Conservation (phyloP, 2,888 invertebrate genomes). For the Oithona nana region DNA sequence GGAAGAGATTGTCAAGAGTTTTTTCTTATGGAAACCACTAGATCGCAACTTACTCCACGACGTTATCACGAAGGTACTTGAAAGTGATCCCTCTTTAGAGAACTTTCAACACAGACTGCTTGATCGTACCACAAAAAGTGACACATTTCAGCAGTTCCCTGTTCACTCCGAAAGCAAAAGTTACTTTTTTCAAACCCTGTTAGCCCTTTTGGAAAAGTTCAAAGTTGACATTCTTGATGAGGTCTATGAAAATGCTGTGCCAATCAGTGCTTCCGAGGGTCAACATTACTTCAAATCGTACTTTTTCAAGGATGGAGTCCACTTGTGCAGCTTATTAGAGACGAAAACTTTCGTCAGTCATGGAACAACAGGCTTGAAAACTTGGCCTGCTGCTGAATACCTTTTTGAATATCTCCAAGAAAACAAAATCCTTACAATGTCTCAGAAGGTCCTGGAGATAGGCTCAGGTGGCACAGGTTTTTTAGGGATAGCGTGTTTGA, state of each 20-base stretch:
- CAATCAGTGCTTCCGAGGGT: too few species aligned
- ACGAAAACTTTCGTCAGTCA: not conserved
- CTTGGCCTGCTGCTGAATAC: not conserved
- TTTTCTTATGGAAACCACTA: not conserved
- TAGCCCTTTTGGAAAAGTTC: too few species aligned
- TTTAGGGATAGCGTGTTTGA: not conserved
- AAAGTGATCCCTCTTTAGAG: too few species aligned
- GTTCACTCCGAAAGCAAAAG: not conserved
- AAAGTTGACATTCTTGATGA: too few species aligned
- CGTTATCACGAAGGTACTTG: too few species aligned
- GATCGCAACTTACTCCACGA: too few species aligned
- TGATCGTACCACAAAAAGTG: not conserved
- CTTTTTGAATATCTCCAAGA: not conserved
- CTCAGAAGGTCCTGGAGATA: not conserved
- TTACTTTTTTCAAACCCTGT: too few species aligned
- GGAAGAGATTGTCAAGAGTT: not conserved
- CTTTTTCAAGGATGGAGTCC: not conserved
- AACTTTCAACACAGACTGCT: not conserved
- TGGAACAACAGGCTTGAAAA: constrained; percentile 7
- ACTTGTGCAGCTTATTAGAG: not conserved
- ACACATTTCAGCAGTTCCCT: not conserved
- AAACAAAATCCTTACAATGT: not conserved
- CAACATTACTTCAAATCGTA: too few species aligned
- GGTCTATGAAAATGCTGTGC: too few species aligned
- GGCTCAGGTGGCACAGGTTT: constrained; percentile 11